These are phyloP conservation scores for Tenthredo scrophulariae DNA, from an alignment of 2,888 invertebrate genomes.

Conservation along the genomic window DNA sequence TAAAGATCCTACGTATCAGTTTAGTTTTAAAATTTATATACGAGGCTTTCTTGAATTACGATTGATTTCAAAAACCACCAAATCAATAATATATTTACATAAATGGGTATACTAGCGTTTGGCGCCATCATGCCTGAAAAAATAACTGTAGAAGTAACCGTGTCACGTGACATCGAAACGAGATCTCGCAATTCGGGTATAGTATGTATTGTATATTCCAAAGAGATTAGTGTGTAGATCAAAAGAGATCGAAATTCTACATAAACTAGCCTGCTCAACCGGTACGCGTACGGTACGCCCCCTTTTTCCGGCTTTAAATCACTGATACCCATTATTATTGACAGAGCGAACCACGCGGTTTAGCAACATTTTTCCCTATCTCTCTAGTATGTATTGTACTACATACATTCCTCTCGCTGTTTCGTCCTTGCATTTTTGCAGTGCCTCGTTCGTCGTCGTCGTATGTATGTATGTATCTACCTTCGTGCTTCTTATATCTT, in stretches of 20 bases:
- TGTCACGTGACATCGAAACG: conserved; percentile 80
- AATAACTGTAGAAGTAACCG: conserved; percentile 77
- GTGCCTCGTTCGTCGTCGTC: not conserved
- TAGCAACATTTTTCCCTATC: conserved; percentile 4
- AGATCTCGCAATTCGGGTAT: conserved; percentile 66
- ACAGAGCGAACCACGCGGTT: conserved; percentile 36
- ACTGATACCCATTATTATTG: conserved; percentile 31
- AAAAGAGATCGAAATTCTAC: conserved; percentile 59
- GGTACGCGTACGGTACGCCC: conserved; percentile 47
- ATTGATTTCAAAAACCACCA: conserved; percentile 63
- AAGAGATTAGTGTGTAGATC: conserved; percentile 56
- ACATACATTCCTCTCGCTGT: conserved; percentile 12
- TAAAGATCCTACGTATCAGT: conserved; percentile 58
- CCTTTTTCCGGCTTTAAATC: conserved; percentile 28
- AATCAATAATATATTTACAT: conserved; percentile 77
- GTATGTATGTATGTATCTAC: not conserved
- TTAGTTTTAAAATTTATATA: conserved; percentile 53
- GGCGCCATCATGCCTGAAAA: conserved; percentile 82
- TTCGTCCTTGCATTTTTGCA: not conserved
- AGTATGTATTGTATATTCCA: conserved; percentile 33
- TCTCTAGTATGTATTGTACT: not conserved
- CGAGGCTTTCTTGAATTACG: conserved; percentile 60
- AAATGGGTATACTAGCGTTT: conserved; percentile 79
- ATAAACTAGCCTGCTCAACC: conserved; percentile 45
- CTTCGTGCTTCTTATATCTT: not conserved